Conservation (phyloP, 2,797 vertebrate genomes). For the Coracias cyanogaster region DNA sequence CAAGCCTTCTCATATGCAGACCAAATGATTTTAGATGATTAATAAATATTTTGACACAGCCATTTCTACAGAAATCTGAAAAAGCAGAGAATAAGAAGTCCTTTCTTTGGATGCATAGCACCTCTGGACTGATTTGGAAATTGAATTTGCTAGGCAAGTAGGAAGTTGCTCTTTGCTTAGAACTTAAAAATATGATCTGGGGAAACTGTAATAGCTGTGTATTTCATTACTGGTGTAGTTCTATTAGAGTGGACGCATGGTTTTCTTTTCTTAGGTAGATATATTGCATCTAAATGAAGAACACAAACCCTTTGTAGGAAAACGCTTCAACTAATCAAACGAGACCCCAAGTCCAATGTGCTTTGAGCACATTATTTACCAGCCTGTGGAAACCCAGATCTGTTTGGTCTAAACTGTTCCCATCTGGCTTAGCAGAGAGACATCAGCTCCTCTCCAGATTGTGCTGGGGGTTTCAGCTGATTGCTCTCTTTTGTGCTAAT, state of each 20-base stretch:
- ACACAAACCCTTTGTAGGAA: not conserved
- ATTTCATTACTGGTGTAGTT: not conserved
- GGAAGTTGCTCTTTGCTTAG: not conserved
- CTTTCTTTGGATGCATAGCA: not conserved
- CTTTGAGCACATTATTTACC: not conserved
- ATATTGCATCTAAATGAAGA: not conserved
- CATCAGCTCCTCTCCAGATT: constrained; percentile 41
- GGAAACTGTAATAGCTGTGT: not conserved
- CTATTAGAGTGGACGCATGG: not conserved
- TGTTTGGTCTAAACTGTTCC: not conserved
- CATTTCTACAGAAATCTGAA: not conserved
- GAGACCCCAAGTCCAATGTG: not conserved
- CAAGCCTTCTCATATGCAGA: not conserved
- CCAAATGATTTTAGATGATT: not conserved
- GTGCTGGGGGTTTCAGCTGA: constrained; percentile 15
- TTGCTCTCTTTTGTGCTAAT: constrained; percentile 21
- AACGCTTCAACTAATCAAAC: not conserved
- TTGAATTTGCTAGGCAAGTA: not conserved
- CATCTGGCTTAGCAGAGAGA: constrained; percentile 39
- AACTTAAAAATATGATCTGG: not conserved
- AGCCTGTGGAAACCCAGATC: not conserved
- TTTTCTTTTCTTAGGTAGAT: not conserved
- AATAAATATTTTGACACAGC: not conserved
- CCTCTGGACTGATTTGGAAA: not conserved
- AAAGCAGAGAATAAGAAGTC: not conserved